Base-by-base conservation (phyloP, 2,797 vertebrate genomes). In the Acanthis flammea region DNA sequence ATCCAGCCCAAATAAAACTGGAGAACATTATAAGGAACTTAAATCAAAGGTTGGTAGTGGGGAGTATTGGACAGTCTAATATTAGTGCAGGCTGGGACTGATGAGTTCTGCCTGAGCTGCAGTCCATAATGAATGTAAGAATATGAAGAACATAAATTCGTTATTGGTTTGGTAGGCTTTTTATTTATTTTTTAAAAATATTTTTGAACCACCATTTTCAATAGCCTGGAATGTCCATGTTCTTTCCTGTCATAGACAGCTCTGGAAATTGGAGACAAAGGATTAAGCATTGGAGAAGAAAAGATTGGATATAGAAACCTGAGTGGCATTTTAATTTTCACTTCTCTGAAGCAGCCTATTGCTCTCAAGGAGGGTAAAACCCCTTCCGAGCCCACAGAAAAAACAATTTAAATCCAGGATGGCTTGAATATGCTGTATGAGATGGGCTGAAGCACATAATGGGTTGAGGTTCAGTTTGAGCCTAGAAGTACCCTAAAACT, bases 141-240 rank as follows among this genome's bases (percentile, higher is more conserved):
- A 72, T 53, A 76, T 1, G 2, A n/a, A 51, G 14, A 61, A 5
- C 7, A 12, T 7, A 24, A 27, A 60, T 48, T 58, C 11, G 17
- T 82, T 65, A 21, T 41, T 45, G 2, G 8, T n/a, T 86, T 86
- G 12, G 7, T n/a, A 65, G 7, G 4, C 1, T 37, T 61, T 63
- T 30, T 24, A 37, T 37, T 37, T 37, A 10, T 37, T 37, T 37
- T 37, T 58, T 58, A 37, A 31, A 48, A 39, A 39, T 39, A 14
- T 41, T 27, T 31, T 10, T 19, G 9, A 44, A 72, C 27, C 15
- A 39, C 10, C 6, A 0, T 48, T 91, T 93, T 62, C 39, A 80
- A 3, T 18, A 28, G 10, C 1, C 0, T 71, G 19, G 6, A 37
- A 48, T 27, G 14, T 74, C 30, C 5, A 1, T 51, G 8, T 42